Conservation (phyloP, 2,113 vertebrate species). For the Tyrannus savana region DNA sequence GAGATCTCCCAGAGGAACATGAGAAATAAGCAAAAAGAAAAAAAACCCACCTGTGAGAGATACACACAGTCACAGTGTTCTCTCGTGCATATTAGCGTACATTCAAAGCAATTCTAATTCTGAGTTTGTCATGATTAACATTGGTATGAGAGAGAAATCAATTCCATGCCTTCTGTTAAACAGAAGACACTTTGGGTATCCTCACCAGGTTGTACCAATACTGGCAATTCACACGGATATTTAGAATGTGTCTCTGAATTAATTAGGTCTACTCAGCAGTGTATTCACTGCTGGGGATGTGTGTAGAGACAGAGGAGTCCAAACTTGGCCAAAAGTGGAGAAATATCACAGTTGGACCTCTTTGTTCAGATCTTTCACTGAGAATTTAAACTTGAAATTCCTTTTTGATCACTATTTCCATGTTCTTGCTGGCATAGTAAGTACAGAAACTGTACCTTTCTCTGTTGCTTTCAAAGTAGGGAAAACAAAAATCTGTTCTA, state of each 20-base stretch:
- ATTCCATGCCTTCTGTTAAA: not conserved
- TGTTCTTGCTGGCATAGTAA: not conserved
- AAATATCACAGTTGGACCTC: not conserved
- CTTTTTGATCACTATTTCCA: not conserved
- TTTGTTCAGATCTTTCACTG: not conserved
- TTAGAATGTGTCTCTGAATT: not conserved
- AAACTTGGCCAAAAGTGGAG: not conserved
- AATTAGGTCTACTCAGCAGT: not conserved
- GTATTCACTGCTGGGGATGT: not conserved
- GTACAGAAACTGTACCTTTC: not conserved
- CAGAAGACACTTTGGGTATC: not conserved
- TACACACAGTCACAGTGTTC: not conserved
- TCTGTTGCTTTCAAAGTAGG: not conserved
- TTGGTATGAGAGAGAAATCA: not conserved
- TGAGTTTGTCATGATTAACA: not conserved
- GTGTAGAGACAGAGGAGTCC: not conserved
- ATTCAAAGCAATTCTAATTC: slow-evolving; percentile 3
- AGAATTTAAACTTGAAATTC: not conserved
- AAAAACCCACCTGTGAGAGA: not conserved
- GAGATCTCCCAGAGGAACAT: not conserved
- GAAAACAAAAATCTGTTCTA: not conserved
- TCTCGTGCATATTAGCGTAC: not conserved
- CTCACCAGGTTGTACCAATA: not conserved
- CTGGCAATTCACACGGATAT: not conserved
- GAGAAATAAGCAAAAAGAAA: slow-evolving; percentile 8